Percentiles rank a stretch among this genome's conserved stretches.
Evolutionary conservation across 2,888 invertebrate species (phyloP).

Genomic region (Asteroscopus sphinx): DNA sequence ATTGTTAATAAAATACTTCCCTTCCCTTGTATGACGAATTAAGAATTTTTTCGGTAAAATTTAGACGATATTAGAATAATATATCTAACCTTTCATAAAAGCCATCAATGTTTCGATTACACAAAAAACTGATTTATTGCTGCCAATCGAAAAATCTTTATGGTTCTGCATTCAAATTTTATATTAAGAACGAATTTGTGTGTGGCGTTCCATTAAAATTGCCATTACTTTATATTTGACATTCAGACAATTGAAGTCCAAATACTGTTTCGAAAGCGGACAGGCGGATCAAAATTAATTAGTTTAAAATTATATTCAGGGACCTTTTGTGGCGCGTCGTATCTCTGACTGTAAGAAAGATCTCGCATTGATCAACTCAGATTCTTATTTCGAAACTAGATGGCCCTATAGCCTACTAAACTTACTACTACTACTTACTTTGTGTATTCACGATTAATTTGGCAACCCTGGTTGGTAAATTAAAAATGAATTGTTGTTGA

Average conservation of each 20-base stretch:
- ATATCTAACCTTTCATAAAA: conserved; percentile 1
- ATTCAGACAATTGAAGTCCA: conserved; percentile 61
- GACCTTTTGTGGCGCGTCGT: conserved; percentile 37
- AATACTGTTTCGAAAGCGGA: conserved; percentile 60
- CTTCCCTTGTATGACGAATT: conserved; percentile 5
- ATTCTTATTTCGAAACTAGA: neutral
- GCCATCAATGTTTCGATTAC: conserved; percentile 6
- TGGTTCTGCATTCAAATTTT: conserved; percentile 28
- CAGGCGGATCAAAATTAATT: conserved; percentile 70
- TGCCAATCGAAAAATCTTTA: conserved; percentile 29
- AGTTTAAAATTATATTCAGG: conserved; percentile 65
- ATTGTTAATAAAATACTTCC: too few species aligned
- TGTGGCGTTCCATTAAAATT: conserved; percentile 55
- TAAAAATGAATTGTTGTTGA: too few species aligned
- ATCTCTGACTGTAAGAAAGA: conserved; percentile 40
- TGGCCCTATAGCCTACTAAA: too few species aligned
- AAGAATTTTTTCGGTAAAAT: neutral
- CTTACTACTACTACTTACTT: too few species aligned
- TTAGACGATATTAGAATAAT: neutral
- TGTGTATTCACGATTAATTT: too few species aligned
- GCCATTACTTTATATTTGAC: conserved; percentile 54
- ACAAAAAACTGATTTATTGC: conserved; percentile 41
- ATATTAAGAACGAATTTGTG: conserved; percentile 39
- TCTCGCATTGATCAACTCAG: conserved; percentile 24
- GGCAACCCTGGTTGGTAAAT: too few species aligned